Evolutionary conservation across 2,888 invertebrate species (phyloP).

Genomic region (Thymelicus acteon): DNA sequence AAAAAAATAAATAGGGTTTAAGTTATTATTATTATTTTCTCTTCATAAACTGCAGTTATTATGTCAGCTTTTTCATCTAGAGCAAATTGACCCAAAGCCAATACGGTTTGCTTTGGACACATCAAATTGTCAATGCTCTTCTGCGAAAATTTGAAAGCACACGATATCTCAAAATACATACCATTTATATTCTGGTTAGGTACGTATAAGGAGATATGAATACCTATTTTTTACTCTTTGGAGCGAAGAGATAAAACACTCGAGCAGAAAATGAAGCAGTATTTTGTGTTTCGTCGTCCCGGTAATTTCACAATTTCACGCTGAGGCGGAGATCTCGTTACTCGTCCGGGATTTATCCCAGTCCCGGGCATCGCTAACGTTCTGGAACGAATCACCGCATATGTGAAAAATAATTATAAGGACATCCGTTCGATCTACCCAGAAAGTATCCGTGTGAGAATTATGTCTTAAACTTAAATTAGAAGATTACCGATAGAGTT

Average conservation of each 20-base stretch:
- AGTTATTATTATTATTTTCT: too few species aligned
- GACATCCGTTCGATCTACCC: slow-evolving; percentile 58
- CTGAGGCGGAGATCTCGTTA: slow-evolving; percentile 76
- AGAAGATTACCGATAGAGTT: not conserved
- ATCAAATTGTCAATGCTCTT: too few species aligned
- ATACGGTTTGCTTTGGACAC: too few species aligned
- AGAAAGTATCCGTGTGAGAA: slow-evolving; percentile 62
- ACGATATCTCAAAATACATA: not conserved
- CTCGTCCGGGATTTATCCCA: slow-evolving; percentile 66
- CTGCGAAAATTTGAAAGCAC: too few species aligned
- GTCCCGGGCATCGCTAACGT: slow-evolving; percentile 73
- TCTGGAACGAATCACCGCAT: slow-evolving; percentile 75
- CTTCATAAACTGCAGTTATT: too few species aligned
- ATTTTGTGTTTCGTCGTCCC: slow-evolving; percentile 54
- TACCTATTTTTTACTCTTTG: slow-evolving; percentile 16
- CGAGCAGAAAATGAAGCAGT: slow-evolving; percentile 38
- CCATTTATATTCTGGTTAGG: not conserved
- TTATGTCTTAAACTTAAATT: not conserved
- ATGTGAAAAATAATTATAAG: slow-evolving; percentile 80
- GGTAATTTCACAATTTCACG: slow-evolving; percentile 83
- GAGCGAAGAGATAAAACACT: slow-evolving; percentile 28
- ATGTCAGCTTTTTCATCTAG: too few species aligned
- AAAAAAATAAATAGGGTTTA: too few species aligned
- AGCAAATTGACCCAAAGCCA: too few species aligned
- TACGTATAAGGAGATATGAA: slow-evolving; percentile 4